These are phyloP conservation scores for Xanthia togata DNA, from an alignment of 2,888 invertebrate genomes.

Conservation along the genomic window DNA sequence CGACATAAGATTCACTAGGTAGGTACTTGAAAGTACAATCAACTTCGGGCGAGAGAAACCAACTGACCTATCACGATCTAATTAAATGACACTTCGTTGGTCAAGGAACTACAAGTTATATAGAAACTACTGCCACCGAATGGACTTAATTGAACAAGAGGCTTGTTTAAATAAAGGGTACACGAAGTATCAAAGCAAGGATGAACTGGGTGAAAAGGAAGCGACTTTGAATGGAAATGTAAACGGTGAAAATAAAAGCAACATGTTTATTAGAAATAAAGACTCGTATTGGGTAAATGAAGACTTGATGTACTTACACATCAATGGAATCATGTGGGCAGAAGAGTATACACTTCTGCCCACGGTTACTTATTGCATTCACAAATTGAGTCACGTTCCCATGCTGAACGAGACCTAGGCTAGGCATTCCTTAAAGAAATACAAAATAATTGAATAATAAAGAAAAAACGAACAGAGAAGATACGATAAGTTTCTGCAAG, in stretches of 20 bases:
- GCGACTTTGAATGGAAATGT: not conserved
- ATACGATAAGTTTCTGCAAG: conserved; percentile 4
- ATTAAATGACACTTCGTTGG: conserved; percentile 36
- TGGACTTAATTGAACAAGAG: not conserved
- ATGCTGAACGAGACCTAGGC: conserved; percentile 1
- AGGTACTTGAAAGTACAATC: not conserved
- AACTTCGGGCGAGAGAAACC: not conserved
- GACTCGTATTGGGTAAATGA: not conserved
- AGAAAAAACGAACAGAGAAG: conserved; percentile 6
- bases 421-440: conserved; percentile 4
- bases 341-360: conserved; percentile 1
- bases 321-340: conserved; percentile 3
- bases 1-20: not conserved
- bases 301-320: not conserved
- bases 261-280: too few species aligned
- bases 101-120: not conserved
- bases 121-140: not conserved
- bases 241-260: not conserved
- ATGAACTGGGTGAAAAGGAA: not conserved
- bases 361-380: conserved; percentile 27
- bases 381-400: conserved; percentile 7
- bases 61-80: conserved; percentile 34
- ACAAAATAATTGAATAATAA: not conserved
- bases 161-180: conserved; percentile 2
- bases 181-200: not conserved